Evolutionary conservation across 2,113 vertebrate species (phyloP).

Genomic region (Myotis yumanensis): DNA sequence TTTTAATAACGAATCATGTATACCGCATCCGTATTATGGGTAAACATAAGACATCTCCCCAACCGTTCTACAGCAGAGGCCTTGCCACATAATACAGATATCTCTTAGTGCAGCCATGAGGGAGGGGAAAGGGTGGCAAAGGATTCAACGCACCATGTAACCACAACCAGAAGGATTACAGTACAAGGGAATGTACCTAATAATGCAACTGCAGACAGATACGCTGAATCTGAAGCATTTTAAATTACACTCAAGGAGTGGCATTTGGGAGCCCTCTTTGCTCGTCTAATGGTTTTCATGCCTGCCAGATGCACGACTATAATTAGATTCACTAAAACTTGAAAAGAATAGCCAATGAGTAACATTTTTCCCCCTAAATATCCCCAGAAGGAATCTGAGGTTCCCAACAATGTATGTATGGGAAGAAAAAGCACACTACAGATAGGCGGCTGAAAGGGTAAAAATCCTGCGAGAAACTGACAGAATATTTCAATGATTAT

Average conservation of each 20-base stretch:
- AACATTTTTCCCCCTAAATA: conserved; percentile 55
- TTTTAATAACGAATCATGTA: background rate
- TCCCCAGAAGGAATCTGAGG: conserved; percentile 54
- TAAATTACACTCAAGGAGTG: conserved; percentile 29
- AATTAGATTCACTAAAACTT: conserved; percentile 69
- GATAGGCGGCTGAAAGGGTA: background rate
- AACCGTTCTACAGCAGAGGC: background rate
- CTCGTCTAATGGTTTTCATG: conserved; percentile 60
- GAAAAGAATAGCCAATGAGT: conserved; percentile 66
- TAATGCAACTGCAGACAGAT: background rate
- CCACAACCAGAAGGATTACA: background rate
- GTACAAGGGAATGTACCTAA: background rate
- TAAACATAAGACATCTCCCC: background rate
- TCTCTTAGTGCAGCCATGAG: background rate
- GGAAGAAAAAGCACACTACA: conserved; percentile 24
- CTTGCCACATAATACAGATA: background rate
- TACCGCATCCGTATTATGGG: background rate
- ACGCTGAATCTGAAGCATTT: conserved; percentile 42
- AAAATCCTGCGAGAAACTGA: conserved; percentile 27
- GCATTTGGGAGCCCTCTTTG: conserved; percentile 58
- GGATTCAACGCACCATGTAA: background rate
- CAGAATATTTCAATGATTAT: background rate
- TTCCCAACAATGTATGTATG: conserved; percentile 45
- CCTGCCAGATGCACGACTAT: conserved; percentile 51
- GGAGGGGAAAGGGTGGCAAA: background rate